Evolutionary conservation across 2,888 invertebrate genomes (phyloP), one percentile per base, ranked within the genome.

Genomic region (Synanthedon vespiformis): DNA sequence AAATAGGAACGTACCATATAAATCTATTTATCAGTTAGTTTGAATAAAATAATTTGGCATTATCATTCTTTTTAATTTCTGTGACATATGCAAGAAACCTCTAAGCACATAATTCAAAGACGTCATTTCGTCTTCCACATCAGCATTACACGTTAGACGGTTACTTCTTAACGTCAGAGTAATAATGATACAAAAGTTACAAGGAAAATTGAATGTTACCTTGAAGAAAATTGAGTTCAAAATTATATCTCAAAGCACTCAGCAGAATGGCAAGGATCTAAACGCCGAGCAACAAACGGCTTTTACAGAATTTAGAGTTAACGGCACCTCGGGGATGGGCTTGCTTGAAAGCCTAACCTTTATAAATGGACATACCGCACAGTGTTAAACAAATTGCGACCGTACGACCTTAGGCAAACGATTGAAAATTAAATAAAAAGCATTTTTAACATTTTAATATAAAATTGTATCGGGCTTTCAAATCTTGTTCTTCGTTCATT

Each of bases 281-380:
- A 55, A 54, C 54, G 54, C 61, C 57, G 64, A 60, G 61, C 55
- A 59, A 60, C 57, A 61, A 58, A 57, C 63, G 65, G 70, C 72
- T 70, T 67, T 70, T 66, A 68, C 69, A 68, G 63, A 69, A 70
- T 69, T 69, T 67, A 62, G 62, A 58, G 58, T 55, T 52, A 66
- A 71, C 61, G 62, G 58, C 60, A 63, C 70, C 72, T 63, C 54
- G 34, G 72, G 70, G 70, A 70, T 55, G 57, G 54, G 53, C 55
- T 52, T 52, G 50, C 40, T 47, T 50, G 52, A 44, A 13, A 34
- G 48, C 22, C 44, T 44, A 44, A 44, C 44, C 44, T 13, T 48
- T 48, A 48, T 48, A 48, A 48, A 48, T 48, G 16, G 48, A 48
- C 4, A 13, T 5, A 3, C 13, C 44, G 6, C 4, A 34, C 10